phyloP scores from a whole-genome alignment of 2,113 vertebrate species.

The Gadus chalcogrammus region DNA sequence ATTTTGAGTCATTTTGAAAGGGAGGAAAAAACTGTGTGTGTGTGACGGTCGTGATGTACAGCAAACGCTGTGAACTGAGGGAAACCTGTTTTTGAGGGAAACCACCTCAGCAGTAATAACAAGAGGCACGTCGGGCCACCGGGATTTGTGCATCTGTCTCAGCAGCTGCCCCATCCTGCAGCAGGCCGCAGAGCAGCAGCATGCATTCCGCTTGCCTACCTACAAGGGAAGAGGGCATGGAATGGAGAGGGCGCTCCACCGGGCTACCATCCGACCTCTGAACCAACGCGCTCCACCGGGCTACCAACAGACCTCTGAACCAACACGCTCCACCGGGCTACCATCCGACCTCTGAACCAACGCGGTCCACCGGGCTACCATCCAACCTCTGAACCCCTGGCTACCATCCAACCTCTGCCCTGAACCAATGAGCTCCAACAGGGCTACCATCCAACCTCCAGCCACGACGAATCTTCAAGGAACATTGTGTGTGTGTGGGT shows the following conservation, averaged over 20 bases:
- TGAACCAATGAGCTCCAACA: neutral
- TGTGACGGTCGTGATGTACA: no score
- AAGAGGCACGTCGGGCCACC: no score
- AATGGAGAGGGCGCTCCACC: slow-evolving; percentile 36
- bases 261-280: slow-evolving; percentile 7
- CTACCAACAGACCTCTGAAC: neutral
- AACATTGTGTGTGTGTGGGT: slow-evolving; percentile 15
- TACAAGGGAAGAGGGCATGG: slow-evolving; percentile 32
- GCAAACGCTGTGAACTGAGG: no score
- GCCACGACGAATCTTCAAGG: neutral
- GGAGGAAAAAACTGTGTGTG: no score
- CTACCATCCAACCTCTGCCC: neutral
- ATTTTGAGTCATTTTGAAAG: no score
- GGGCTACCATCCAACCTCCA: neutral
- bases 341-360: no score
- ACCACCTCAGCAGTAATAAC: no score
- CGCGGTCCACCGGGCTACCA: no score
- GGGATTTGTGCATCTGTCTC: no score
- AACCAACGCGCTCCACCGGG: neutral
- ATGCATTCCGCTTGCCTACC: slow-evolving; percentile 39
- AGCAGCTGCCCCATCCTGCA: no score
- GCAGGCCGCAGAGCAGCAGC: neutral
- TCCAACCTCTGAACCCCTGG: neutral
- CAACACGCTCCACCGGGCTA: neutral
- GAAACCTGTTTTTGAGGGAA: no score